Conservation (phyloP, 1,140 invertebrate genomes). For the Battus philenor region DNA sequence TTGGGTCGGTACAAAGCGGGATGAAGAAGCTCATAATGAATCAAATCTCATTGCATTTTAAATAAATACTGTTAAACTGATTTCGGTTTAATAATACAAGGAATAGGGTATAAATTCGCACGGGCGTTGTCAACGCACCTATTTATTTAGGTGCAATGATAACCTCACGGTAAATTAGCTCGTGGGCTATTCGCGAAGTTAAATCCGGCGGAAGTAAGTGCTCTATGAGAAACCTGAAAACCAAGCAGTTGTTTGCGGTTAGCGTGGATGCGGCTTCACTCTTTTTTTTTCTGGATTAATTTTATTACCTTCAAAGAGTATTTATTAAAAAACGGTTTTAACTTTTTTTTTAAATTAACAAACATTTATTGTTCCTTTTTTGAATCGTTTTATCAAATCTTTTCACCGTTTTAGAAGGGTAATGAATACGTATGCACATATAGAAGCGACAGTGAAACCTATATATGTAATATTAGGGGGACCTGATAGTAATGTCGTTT, state of each 20-base stretch:
- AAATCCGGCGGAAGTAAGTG: conserved; percentile 39
- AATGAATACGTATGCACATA: no score
- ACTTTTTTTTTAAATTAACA: no score
- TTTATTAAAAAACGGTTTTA: neutral
- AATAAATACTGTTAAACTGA: conserved; percentile 10
- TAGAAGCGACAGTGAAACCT: no score
- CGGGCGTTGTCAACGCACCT: conserved; percentile 17
- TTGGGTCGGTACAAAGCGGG: conserved; percentile 8
- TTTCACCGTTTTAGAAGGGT: no score
- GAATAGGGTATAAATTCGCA: conserved; percentile 22
- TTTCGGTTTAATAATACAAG: neutral
- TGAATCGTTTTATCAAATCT: no score
- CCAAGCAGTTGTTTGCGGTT: conserved; percentile 14
- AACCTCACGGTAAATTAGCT: conserved; percentile 29
- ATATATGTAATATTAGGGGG: no score
- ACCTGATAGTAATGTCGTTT: no score
- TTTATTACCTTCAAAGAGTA: neutral
- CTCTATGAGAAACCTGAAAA: conserved; percentile 39
- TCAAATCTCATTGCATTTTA: conserved; percentile 36
- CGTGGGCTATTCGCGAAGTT: conserved; percentile 26
- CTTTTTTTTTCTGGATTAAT: conserved; percentile 3
- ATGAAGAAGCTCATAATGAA: conserved; percentile 25
- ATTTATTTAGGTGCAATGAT: conserved; percentile 68
- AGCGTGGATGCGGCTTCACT: neutral
- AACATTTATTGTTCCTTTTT: no score